Evolutionary conservation across 2,113 vertebrate genomes (phyloP).

Genomic region (Phainopepla nitens): DNA sequence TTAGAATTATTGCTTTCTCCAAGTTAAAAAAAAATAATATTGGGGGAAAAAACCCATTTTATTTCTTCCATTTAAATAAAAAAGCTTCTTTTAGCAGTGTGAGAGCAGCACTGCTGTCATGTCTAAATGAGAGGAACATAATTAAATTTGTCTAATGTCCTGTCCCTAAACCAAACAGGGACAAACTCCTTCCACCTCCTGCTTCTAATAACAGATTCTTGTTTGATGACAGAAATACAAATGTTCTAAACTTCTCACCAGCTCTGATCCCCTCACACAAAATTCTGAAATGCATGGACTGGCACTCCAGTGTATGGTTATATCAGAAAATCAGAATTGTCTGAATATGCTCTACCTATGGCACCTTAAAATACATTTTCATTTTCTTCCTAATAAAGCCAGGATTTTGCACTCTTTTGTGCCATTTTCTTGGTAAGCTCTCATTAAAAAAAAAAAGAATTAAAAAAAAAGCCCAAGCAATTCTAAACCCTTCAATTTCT

Average conservation of each 20-base stretch:
- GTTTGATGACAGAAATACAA: background rate
- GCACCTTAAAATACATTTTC: background rate
- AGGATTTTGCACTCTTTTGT: background rate
- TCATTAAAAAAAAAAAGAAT: too few species aligned
- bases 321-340: background rate
- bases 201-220: background rate
- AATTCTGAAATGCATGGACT: background rate
- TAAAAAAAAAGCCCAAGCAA: background rate
- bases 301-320: background rate
- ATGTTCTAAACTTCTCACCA: background rate
- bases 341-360: background rate
- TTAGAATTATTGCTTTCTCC: slow-evolving; percentile 9
- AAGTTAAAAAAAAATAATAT: background rate
- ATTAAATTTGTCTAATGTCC: background rate
- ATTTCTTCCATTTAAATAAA: background rate
- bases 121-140: background rate
- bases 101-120: background rate
- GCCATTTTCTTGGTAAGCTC: background rate
- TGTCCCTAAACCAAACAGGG: background rate
- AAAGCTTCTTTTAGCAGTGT: background rate
- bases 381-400: background rate
- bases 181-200: background rate
- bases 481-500: background rate
- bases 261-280: background rate
- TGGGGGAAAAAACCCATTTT: background rate